These are phyloP conservation scores for Tachysurus vachellii DNA, from an alignment of 2,113 vertebrate genomes.

Conservation along the genomic window DNA sequence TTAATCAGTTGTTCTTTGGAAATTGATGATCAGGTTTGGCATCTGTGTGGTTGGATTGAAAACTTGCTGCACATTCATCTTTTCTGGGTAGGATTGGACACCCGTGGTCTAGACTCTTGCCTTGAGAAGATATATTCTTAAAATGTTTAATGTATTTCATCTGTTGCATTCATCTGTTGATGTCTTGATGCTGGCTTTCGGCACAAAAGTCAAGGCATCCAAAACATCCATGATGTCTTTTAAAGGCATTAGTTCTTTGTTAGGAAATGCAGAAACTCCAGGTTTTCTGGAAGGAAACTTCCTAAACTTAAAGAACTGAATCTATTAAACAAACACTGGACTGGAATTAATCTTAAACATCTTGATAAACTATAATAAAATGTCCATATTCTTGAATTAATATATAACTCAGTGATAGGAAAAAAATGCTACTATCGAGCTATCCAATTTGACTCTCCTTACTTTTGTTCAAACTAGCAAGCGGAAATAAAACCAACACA, in stretches of 20 bases:
- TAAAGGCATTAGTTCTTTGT: background rate
- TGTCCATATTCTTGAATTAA: background rate
- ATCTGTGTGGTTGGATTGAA: no score
- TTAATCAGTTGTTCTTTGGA: no score
- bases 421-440: background rate
- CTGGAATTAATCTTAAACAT: background rate
- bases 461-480: background rate
- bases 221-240: background rate
- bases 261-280: background rate
- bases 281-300: background rate
- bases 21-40: no score
- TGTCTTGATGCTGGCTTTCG: background rate
- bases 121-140: background rate
- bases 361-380: background rate
- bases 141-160: background rate
- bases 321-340: background rate
- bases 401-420: background rate
- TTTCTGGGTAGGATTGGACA: no score
- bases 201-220: background rate
- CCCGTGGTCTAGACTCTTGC: background rate
- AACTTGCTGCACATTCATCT: no score
- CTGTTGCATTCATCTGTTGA: background rate
- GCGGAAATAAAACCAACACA: slow-evolving; percentile 21
- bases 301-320: background rate
- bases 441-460: background rate